phyloP scores from a whole-genome alignment of 2,113 vertebrate genomes.

The Odocoileus virginianus region DNA sequence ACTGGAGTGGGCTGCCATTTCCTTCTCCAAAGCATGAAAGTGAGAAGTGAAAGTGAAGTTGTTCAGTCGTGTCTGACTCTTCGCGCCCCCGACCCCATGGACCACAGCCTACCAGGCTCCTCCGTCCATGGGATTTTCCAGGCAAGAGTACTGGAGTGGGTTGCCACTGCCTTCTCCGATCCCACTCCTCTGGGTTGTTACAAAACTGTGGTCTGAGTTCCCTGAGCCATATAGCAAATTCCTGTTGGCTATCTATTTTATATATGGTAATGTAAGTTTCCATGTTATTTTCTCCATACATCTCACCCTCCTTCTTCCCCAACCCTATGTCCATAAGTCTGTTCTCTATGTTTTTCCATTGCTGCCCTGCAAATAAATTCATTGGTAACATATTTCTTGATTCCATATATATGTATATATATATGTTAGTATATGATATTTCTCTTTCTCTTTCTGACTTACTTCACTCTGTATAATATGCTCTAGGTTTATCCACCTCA shows the following conservation, averaged over 20 bases:
- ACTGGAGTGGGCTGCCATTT: no score
- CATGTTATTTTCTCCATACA: background rate
- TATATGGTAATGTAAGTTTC: background rate
- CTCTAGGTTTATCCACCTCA: background rate
- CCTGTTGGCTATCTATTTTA: background rate
- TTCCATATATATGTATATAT: background rate
- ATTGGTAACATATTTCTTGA: background rate
- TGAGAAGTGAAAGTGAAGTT: no score
- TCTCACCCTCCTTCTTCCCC: background rate
- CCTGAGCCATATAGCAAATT: background rate
- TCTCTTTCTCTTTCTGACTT: background rate
- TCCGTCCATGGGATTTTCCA: no score
- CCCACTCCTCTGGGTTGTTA: background rate
- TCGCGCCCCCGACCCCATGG: no score
- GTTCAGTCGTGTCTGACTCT: no score
- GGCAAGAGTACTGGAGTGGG: no score
- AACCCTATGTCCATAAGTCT: background rate
- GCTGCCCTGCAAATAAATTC: background rate
- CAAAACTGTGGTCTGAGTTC: background rate
- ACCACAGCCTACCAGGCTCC: no score
- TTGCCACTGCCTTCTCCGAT: background rate
- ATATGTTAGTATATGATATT: background rate
- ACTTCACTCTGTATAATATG: background rate
- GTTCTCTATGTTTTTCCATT: background rate
- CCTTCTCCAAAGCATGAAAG: no score